These are phyloP conservation scores for Ephestia elutella DNA, from an alignment of 1,140 invertebrate species.

Conservation along the genomic window DNA sequence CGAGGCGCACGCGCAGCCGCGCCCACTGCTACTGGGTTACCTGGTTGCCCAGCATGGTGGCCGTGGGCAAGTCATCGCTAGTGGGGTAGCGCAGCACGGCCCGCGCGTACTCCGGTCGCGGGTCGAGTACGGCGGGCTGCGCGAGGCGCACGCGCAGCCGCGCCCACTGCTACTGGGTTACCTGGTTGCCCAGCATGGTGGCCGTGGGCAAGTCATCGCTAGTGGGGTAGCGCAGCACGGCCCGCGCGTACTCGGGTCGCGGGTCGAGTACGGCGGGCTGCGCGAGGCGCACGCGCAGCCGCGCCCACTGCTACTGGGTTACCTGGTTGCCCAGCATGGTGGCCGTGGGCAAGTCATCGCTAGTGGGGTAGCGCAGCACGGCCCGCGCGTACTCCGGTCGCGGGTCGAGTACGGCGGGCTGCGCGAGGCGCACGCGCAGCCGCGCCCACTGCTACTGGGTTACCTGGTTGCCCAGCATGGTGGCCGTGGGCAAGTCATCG, in stretches of 20 bases:
- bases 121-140: slow-evolving; percentile 79
- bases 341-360: slow-evolving; percentile 75
- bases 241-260: slow-evolving; percentile 88
- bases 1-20: slow-evolving; percentile 41
- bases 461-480: slow-evolving; percentile 44
- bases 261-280: slow-evolving; percentile 79
- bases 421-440: slow-evolving; percentile 41
- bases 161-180: too few species aligned
- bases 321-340: slow-evolving; percentile 49
- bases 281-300: slow-evolving; percentile 42
- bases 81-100: slow-evolving; percentile 76
- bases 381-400: slow-evolving; percentile 88
- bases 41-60: slow-evolving; percentile 64
- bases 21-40: too few species aligned
- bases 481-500: slow-evolving; percentile 75
- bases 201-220: slow-evolving; percentile 75
- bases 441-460: slow-evolving; percentile 40
- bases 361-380: slow-evolving; percentile 72
- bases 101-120: slow-evolving; percentile 87
- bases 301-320: too few species aligned
- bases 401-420: slow-evolving; percentile 79
- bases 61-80: slow-evolving; percentile 73
- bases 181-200: slow-evolving; percentile 46
- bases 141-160: slow-evolving; percentile 43
- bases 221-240: slow-evolving; percentile 74